Conservation (phyloP, 1,140 invertebrate species). For the Armadillidium nasatum region DNA sequence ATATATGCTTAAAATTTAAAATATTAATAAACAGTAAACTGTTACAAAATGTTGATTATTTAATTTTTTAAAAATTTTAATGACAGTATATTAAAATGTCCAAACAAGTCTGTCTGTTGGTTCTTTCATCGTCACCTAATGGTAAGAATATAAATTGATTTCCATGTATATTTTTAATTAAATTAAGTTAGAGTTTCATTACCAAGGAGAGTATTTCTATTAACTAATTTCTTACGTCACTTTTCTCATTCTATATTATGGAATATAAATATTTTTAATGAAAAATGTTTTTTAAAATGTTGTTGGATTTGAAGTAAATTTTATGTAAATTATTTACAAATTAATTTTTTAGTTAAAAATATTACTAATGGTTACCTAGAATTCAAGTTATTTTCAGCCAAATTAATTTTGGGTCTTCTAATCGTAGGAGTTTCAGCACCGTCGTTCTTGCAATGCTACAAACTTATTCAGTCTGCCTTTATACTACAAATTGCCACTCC, state of each 20-base stretch:
- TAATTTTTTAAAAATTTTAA: neutral
- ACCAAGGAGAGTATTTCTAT: neutral
- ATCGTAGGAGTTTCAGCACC: slow-evolving; percentile 9
- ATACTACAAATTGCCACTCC: neutral
- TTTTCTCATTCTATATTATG: neutral
- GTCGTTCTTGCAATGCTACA: slow-evolving; percentile 4
- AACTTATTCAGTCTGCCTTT: slow-evolving; percentile 14
- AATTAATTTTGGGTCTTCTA: too few relatives aligned
- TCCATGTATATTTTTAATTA: neutral
- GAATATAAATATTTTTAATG: neutral
- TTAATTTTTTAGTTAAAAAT: neutral
- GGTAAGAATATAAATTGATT: neutral
- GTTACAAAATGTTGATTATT: neutral
- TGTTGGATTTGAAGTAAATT: neutral
- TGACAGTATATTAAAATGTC: neutral
- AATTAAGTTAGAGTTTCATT: neutral
- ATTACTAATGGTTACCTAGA: too few relatives aligned
- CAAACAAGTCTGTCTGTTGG: neutral
- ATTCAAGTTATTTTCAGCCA: too few relatives aligned
- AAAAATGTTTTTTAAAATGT: neutral
- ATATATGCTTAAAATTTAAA: too few relatives aligned
- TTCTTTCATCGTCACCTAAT: neutral
- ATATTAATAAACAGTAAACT: neutral
- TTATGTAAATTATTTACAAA: neutral
- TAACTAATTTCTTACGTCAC: neutral